Conservation (phyloP, 2,113 vertebrate genomes). For the Corythaixoides concolor region DNA sequence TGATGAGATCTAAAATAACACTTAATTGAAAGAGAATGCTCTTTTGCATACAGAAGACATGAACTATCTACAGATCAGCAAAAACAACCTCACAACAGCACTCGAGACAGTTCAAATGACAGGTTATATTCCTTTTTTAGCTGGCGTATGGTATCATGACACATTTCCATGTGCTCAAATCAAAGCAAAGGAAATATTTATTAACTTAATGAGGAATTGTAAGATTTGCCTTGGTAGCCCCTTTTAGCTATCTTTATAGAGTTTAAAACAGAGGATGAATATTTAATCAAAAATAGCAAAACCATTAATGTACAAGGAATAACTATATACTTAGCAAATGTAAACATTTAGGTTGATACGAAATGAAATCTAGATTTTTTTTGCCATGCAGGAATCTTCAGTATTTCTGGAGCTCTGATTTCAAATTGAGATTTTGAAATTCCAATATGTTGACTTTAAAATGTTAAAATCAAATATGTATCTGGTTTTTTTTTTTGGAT, state of each 20-base stretch:
- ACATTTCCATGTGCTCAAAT: neutral
- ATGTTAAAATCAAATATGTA: neutral
- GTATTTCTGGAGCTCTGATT: neutral
- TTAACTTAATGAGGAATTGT: neutral
- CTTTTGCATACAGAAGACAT: neutral
- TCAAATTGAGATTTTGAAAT: conserved; percentile 2
- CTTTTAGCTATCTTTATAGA: neutral
- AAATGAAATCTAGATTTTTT: neutral
- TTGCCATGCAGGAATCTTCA: neutral
- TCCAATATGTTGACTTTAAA: neutral
- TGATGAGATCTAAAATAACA: neutral
- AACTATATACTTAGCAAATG: neutral
- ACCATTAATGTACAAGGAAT: neutral
- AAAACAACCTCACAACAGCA: neutral
- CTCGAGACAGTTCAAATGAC: neutral
- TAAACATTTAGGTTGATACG: neutral
- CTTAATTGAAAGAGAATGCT: neutral
- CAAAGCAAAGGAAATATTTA: neutral
- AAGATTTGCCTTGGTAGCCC: neutral
- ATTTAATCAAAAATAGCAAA: neutral
- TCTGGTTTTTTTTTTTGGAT: neutral
- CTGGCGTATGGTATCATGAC: neutral
- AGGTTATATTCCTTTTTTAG: neutral
- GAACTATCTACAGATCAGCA: neutral
- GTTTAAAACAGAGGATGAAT: neutral